phyloP scores from a whole-genome alignment of 2,888 invertebrate genomes.

The Melolontha melolontha region DNA sequence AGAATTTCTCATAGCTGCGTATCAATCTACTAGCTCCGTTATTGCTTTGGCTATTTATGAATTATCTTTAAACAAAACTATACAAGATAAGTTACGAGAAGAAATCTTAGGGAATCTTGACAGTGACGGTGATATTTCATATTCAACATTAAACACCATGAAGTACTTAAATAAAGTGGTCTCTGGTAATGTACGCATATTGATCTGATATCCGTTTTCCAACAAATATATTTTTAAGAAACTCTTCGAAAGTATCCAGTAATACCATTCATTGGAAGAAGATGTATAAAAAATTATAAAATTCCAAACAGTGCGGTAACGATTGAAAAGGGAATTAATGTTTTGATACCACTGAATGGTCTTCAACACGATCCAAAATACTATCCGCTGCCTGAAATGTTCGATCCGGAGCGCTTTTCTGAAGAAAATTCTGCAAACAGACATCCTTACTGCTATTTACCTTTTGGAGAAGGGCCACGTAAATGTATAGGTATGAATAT shows the following conservation, averaged over 20 bases:
- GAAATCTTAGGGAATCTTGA: constrained; percentile 62
- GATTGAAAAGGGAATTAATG: constrained; percentile 50
- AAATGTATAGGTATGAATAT: constrained; percentile 31
- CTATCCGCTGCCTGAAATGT: constrained; percentile 22
- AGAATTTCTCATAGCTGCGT: constrained; percentile 68
- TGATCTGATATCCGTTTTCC: not conserved
- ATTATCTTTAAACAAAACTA: constrained; percentile 62
- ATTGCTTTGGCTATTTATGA: constrained; percentile 65
- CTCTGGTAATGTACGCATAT: constrained; percentile 57
- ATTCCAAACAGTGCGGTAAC: constrained; percentile 52
- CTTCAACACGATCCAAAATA: constrained; percentile 48
- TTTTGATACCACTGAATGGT: constrained; percentile 52
- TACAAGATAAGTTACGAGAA: constrained; percentile 65
- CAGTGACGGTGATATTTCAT: constrained; percentile 62
- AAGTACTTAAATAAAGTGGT: constrained; percentile 68
- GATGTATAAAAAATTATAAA: constrained; percentile 50
- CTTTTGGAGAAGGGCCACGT: constrained; percentile 25
- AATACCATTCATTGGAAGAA: constrained; percentile 52
- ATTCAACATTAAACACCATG: constrained; percentile 66
- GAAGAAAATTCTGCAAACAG: constrained; percentile 4
- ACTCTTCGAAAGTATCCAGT: constrained; percentile 55
- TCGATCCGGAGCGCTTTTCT: constrained; percentile 31
- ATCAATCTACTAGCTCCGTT: constrained; percentile 67
- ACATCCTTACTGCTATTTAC: constrained; percentile 16
- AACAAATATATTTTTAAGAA: constrained; percentile 49